Evolutionary conservation across 2,113 vertebrate genomes (phyloP).

Genomic region (Glaucidium brasilianum): DNA sequence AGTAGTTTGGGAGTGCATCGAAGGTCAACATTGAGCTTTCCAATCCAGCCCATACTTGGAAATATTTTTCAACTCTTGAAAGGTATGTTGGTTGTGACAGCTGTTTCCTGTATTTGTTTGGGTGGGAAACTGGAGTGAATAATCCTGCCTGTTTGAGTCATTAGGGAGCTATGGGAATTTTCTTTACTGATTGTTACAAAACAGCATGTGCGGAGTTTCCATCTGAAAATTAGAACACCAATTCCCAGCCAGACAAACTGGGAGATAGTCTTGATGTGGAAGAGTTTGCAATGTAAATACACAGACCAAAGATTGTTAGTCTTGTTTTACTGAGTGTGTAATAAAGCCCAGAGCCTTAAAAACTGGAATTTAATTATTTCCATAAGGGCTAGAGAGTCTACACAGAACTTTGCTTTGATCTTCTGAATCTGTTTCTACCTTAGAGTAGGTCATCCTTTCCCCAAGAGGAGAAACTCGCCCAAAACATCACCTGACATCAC

Average conservation of each 20-base stretch:
- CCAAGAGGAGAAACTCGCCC: neutral
- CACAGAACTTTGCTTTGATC: neutral
- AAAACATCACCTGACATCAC: neutral
- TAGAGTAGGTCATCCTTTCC: neutral
- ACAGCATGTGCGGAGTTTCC: neutral
- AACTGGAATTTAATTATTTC: neutral
- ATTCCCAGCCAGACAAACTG: neutral
- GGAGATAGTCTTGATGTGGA: neutral
- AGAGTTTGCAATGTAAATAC: neutral
- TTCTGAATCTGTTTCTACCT: neutral
- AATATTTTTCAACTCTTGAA: neutral
- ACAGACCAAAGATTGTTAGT: neutral
- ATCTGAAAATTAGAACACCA: neutral
- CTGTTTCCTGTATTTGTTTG: conserved; percentile 29
- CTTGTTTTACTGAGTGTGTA: neutral
- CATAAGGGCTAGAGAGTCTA: neutral
- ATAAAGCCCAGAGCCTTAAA: neutral
- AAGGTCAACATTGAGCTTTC: neutral
- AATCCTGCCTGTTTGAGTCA: neutral
- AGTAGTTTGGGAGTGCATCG: neutral
- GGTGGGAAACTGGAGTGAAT: neutral
- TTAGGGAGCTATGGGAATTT: neutral
- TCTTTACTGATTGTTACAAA: neutral
- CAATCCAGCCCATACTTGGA: neutral
- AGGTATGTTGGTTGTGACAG: conserved; percentile 5